These are phyloP conservation scores for Drosophila mercatorum DNA, from an alignment of 2,888 invertebrate genomes.

Conservation along the genomic window DNA sequence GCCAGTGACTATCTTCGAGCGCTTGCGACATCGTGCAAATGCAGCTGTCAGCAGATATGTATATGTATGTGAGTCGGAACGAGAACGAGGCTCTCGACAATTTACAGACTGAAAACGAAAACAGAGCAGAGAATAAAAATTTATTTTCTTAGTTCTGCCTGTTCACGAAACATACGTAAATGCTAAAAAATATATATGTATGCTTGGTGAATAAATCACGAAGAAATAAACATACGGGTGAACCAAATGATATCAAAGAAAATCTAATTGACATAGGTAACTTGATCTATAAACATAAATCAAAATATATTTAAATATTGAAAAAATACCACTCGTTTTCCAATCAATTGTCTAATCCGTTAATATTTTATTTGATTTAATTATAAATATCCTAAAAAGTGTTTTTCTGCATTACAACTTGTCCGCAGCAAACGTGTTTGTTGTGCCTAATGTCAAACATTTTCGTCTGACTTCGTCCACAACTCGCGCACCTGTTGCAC, in stretches of 20 bases:
- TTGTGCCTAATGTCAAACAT: slow-evolving; percentile 7
- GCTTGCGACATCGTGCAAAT: slow-evolving; percentile 17
- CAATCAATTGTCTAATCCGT: too few relatives aligned
- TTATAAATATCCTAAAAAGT: too few relatives aligned
- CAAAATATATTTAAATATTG: not conserved
- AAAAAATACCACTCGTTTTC: not conserved
- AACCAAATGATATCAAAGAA: not conserved
- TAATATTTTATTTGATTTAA: too few relatives aligned
- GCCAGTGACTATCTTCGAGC: not conserved
- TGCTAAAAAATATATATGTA: not conserved
- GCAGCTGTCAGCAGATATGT: slow-evolving; percentile 26
- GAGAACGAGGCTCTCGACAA: slow-evolving; percentile 6
- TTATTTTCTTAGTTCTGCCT: slow-evolving; percentile 8
- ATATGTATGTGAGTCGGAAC: not conserved
- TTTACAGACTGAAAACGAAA: slow-evolving; percentile 5
- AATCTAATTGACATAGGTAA: too few relatives aligned
- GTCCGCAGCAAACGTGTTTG: slow-evolving; percentile 29
- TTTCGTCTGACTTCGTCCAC: not conserved
- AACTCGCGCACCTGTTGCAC: not conserved
- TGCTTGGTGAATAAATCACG: not conserved
- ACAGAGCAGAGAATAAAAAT: slow-evolving; percentile 7
- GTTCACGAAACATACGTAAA: not conserved
- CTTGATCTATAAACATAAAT: not conserved
- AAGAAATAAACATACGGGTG: not conserved
- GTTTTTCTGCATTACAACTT: slow-evolving; percentile 4